Percentiles rank a stretch among this genome's conserved stretches.
Conservation (phyloP, 53 echinoderm and acorn worm genomes). For the Stichopus horrens region DNA sequence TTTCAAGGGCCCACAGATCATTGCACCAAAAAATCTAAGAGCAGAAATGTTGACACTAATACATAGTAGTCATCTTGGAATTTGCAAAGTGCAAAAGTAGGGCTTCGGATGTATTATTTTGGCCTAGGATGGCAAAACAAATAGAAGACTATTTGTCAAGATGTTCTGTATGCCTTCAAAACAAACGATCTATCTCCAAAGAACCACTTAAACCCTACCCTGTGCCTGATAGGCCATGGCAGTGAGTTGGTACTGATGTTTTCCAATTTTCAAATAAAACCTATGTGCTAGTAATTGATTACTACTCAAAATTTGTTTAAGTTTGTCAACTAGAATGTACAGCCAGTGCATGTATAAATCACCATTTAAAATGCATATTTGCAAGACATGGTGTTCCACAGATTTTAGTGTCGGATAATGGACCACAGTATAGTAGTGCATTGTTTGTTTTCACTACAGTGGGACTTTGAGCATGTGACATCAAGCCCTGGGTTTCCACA, state of each 20-base stretch:
- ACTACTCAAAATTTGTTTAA: not conserved
- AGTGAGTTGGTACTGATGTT: slow-evolving; percentile 1
- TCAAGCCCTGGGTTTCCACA: slow-evolving; percentile 40
- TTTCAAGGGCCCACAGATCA: slow-evolving; percentile 47
- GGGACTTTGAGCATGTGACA: slow-evolving; percentile 40
- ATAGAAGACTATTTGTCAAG: not conserved
- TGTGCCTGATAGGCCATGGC: not conserved
- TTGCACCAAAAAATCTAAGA: slow-evolving; percentile 45
- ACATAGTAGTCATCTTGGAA: slow-evolving; percentile 52
- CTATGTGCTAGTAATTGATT: not conserved
- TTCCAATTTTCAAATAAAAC: not conserved
- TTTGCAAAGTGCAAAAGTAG: slow-evolving; percentile 56
- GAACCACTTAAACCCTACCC: not conserved
- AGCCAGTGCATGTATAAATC: slow-evolving; percentile 45
- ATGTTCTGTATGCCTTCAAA: not conserved
- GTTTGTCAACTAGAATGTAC: slow-evolving; percentile 3
- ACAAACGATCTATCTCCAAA: not conserved
- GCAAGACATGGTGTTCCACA: slow-evolving; percentile 51
- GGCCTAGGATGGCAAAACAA: not conserved
- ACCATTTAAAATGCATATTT: slow-evolving; percentile 45
- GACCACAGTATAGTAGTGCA: slow-evolving; percentile 47
- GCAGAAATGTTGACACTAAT: slow-evolving; percentile 51
- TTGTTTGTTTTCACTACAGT: slow-evolving; percentile 30
- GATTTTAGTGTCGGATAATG: slow-evolving; percentile 48
- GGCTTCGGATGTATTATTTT: slow-evolving; percentile 38